Base-by-base conservation (phyloP, 2,797 vertebrate genomes). In the Microctenopoma steveboyesi region DNA sequence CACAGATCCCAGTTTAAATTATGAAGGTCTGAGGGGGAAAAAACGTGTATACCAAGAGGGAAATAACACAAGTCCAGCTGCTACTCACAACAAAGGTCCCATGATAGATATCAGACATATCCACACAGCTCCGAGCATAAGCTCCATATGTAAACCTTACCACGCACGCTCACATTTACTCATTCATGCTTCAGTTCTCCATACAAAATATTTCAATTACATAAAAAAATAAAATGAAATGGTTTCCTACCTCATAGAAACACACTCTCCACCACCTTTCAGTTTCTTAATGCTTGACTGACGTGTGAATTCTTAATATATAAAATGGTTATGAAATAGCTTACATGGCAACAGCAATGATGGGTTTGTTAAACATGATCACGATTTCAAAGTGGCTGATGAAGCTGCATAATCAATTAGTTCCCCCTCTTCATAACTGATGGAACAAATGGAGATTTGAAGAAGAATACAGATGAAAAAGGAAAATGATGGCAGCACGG, bases 51-150 rank as follows among this genome's bases (percentile, higher is more conserved):
- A 73, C 62, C 75, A 71, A 71, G 48, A 72, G 79, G 69, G 73
- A 83, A 82, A 74, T 28, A 79, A 61, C 35, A 57, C 7, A 3
- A 64, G 62, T 71, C 69, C 74, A 83, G 78, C 57, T 67, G 60
- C 60, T 65, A 18, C 64, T 76, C 14, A 5, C 30, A 69, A 56
- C 18, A 70, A 61, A 76, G 27, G n/a, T 18, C 52, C 35, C 11
- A n/a, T 15, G 16, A 46, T 56, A 39, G 28, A 67, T 53, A 40
- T 30, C 53, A 42, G 15, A 62, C 14, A 22, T 37, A n/a, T 30
- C 40, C 2, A 55, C 37, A 30, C 22, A 33, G 3, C 18, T 9
- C 16, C 47, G 22, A n/a, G 39, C 28, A 30, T 37, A 35, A 28
- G 13, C 39, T 57, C 7, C 39, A 49, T 49, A 39, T 39, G 18